phyloP scores from a whole-genome alignment of 2,797 vertebrate species.

The Sus cebifrons region DNA sequence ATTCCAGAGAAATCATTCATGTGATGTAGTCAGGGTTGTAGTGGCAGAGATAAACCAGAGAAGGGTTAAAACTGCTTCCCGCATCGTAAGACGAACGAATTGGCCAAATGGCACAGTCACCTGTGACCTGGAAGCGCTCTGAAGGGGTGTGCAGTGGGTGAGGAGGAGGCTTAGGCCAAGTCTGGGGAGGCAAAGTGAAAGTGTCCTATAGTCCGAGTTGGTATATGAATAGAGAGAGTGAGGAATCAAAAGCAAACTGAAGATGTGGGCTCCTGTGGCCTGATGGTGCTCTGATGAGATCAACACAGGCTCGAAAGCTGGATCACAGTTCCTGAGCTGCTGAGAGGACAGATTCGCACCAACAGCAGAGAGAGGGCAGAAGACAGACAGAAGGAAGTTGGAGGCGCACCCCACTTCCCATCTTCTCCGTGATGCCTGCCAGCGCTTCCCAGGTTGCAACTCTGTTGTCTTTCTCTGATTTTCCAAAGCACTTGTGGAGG shows the following conservation, averaged over 20 bases:
- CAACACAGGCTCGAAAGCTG: not conserved
- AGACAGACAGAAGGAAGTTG: not conserved
- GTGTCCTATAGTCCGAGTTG: not conserved
- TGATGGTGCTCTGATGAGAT: not conserved
- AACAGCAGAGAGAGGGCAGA: not conserved
- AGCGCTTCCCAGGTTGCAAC: not conserved
- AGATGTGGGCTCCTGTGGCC: not conserved
- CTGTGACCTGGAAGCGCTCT: not conserved
- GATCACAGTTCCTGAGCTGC: not conserved
- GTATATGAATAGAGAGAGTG: not conserved
- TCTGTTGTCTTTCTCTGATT: not conserved
- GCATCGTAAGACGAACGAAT: not conserved
- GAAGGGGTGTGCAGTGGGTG: not conserved
- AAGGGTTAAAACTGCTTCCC: not conserved
- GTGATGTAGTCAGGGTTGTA: not conserved
- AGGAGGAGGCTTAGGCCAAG: not conserved
- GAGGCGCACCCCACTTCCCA: not conserved
- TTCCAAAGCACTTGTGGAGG: not conserved
- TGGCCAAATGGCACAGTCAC: not conserved
- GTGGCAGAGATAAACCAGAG: not conserved
- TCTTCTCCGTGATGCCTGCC: not conserved
- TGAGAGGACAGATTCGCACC: not conserved
- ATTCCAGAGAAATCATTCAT: not conserved
- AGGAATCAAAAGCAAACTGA: slow-evolving; percentile 18
- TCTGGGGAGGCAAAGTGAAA: not conserved